These are phyloP conservation scores for Tinea trinotella DNA, from an alignment of 2,888 invertebrate genomes.

Conservation along the genomic window DNA sequence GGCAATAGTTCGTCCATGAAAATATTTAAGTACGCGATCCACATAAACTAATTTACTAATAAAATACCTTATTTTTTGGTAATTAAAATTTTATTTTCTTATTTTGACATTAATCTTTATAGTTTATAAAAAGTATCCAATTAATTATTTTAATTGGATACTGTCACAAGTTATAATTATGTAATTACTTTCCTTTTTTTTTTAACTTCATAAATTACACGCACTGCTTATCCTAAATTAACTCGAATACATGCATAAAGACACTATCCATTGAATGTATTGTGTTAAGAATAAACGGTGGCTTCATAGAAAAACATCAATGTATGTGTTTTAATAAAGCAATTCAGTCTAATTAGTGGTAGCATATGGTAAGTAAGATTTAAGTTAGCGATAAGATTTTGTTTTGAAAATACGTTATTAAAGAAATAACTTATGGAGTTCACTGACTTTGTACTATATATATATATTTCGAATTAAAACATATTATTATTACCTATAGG, in stretches of 20 bases:
- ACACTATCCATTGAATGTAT: neutral
- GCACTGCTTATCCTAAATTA: neutral
- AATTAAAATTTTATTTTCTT: too few relatives aligned
- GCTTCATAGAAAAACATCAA: slow-evolving; percentile 3
- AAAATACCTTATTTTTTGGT: too few relatives aligned
- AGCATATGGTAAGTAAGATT: slow-evolving; percentile 1
- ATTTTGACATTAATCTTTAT: too few relatives aligned
- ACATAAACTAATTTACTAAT: too few relatives aligned
- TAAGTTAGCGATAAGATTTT: slow-evolving; percentile 1
- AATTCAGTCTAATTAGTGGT: neutral
- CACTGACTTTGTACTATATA: neutral
- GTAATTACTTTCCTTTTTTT: neutral
- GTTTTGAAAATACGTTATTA: neutral
- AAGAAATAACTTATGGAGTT: neutral
- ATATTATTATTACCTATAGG: too few relatives aligned
- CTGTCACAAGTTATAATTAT: slow-evolving; percentile 4
- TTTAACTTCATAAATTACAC: slow-evolving; percentile 5
- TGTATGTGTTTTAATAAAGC: neutral
- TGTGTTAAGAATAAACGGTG: neutral
- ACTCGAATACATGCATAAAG: neutral
- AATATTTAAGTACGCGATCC: too few relatives aligned
- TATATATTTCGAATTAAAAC: too few relatives aligned
- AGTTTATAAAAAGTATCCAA: neutral
- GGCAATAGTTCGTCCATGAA: too few relatives aligned
- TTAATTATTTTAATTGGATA: slow-evolving; percentile 1